Conservation (phyloP, 37 sponge, comb jelly and placozoan species). For the Chondrosia reniformis region DNA sequence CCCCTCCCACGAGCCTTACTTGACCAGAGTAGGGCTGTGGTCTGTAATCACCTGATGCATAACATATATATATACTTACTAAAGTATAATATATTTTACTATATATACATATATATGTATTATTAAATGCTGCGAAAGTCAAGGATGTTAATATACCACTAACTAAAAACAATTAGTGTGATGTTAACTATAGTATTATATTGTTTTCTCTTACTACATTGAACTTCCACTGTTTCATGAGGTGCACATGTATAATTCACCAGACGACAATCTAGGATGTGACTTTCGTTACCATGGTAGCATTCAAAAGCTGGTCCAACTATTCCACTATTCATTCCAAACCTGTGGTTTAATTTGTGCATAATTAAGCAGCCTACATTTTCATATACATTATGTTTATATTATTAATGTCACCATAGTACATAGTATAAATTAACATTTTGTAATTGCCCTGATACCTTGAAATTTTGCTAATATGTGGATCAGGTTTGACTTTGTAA, state of each 20-base stretch:
- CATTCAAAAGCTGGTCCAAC: not conserved
- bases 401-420: no score
- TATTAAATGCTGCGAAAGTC: no score
- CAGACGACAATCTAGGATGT: not conserved
- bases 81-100: not conserved
- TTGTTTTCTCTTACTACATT: not conserved
- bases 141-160: not conserved
- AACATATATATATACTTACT: not conserved
- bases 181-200: not conserved
- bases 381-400: no score
- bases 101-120: not conserved
- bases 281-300: not conserved
- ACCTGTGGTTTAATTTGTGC: not conserved
- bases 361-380: not conserved
- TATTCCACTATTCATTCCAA: not conserved
- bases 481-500: no score
- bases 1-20: constrained; percentile 1
- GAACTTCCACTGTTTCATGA: not conserved
- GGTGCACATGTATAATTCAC: not conserved
- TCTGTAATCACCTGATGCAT: not conserved
- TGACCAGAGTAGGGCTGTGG: constrained; percentile 13
- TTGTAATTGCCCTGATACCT: no score
- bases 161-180: not conserved
- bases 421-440: no score
- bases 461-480: no score